Evolutionary conservation across 1,140 invertebrate genomes (phyloP).

Genomic region (Brachionus paranguensis): DNA sequence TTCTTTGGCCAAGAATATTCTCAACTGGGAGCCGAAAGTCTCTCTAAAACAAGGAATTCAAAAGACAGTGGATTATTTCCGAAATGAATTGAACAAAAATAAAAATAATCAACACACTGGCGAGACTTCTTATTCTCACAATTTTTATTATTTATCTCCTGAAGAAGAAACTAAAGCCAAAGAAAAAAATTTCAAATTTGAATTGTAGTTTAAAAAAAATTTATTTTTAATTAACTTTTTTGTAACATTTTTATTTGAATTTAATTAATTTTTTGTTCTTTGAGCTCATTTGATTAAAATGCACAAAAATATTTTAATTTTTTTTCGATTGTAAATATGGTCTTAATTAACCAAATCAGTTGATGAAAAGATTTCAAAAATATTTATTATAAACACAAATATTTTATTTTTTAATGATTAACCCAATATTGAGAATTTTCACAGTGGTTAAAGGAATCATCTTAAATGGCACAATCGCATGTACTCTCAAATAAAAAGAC

Average conservation of each 20-base stretch:
- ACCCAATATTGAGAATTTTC: too few species aligned
- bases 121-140: neutral
- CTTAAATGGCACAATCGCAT: neutral
- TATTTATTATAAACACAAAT: neutral
- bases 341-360: neutral
- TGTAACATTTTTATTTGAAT: neutral
- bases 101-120: neutral
- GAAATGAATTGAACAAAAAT: slow-evolving; percentile 62
- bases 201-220: neutral
- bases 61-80: slow-evolving; percentile 84
- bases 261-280: too few species aligned
- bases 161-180: neutral
- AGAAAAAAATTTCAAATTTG: neutral
- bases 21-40: slow-evolving; percentile 89
- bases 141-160: slow-evolving; percentile 27
- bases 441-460: too few species aligned
- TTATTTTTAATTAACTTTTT: neutral
- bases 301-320: neutral
- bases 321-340: neutral
- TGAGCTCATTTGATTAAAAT: too few species aligned
- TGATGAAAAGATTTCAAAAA: neutral
- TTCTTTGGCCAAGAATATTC: slow-evolving; percentile 70
- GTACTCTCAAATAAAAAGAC: too few species aligned
- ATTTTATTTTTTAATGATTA: neutral
- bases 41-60: slow-evolving; percentile 72